Evolutionary conservation across 2,888 invertebrate species (phyloP).

Genomic region (Branchellion lobata): DNA sequence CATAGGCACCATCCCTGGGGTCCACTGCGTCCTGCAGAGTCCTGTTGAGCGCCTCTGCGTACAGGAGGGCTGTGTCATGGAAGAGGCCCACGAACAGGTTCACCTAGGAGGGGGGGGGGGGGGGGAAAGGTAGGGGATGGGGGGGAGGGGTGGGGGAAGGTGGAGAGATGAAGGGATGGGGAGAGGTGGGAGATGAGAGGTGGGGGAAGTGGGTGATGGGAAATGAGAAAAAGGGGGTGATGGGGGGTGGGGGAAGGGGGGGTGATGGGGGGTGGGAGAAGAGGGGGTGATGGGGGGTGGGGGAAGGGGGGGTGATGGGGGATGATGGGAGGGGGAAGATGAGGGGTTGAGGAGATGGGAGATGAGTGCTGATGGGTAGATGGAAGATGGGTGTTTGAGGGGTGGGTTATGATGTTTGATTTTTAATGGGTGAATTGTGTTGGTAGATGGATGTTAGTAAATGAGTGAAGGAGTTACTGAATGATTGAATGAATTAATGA

Average conservation of each 20-base stretch:
- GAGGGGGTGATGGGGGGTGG: background rate
- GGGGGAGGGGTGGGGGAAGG: background rate
- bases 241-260: background rate
- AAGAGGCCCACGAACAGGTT: slow-evolving; percentile 66
- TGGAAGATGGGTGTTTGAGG: no score
- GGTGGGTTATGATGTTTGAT: no score
- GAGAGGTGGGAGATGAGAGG: background rate
- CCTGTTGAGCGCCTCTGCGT: slow-evolving; percentile 82
- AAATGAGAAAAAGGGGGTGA: background rate
- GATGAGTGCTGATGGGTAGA: no score
- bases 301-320: background rate
- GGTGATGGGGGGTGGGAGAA: background rate
- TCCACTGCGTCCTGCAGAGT: slow-evolving; percentile 66
- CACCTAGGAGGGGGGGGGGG: slow-evolving; percentile 8
- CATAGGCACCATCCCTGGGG: slow-evolving; percentile 32
- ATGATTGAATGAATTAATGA: no score
- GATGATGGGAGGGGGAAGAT: background rate
- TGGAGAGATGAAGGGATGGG: background rate
- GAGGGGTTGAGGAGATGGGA: no score
- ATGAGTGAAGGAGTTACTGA: no score
- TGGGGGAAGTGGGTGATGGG: background rate
- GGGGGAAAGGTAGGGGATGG: background rate
- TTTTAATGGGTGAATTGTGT: no score
- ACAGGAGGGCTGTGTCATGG: slow-evolving; percentile 87
- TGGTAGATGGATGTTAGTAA: no score